Conservation (phyloP, 2,888 invertebrate species). For the Scaptomyza cyrtandrae region DNA sequence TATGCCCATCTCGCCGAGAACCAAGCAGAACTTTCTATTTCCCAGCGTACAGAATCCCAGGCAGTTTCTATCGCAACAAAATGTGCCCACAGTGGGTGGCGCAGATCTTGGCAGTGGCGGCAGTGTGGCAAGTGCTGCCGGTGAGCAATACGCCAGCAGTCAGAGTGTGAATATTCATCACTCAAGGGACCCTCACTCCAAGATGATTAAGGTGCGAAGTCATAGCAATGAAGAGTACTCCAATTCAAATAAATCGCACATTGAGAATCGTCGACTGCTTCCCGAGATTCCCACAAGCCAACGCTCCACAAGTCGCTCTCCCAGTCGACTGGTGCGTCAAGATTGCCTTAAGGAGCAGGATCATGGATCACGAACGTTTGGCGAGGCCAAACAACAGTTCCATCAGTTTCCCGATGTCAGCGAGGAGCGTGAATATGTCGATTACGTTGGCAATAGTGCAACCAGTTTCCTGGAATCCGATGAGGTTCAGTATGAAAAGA, state of each 20-base stretch:
- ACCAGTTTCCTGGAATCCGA: slow-evolving; percentile 82
- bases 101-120: slow-evolving; percentile 72
- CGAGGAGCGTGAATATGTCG: slow-evolving; percentile 81
- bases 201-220: slow-evolving; percentile 84
- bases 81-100: slow-evolving; percentile 82
- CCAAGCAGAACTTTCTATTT: slow-evolving; percentile 84
- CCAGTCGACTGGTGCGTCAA: slow-evolving; percentile 83
- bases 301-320: slow-evolving; percentile 73
- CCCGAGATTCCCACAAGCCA: slow-evolving; percentile 82
- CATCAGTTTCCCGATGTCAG: slow-evolving; percentile 80
- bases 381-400: slow-evolving; percentile 83
- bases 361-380: slow-evolving; percentile 79
- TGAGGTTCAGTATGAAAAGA: slow-evolving; percentile 83
- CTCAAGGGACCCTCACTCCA: slow-evolving; percentile 80
- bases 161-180: slow-evolving; percentile 83
- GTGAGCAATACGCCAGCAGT: slow-evolving; percentile 83
- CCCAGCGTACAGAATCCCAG: slow-evolving; percentile 82
- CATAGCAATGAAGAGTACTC: slow-evolving; percentile 84
- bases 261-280: slow-evolving; percentile 80
- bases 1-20: slow-evolving; percentile 83
- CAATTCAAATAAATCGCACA: slow-evolving; percentile 70
- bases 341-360: slow-evolving; percentile 83
- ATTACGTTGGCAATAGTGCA: slow-evolving; percentile 80
- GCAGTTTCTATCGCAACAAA: slow-evolving; percentile 83
- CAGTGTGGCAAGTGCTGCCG: slow-evolving; percentile 60